Evolutionary conservation across 2,113 vertebrate genomes (phyloP).

Genomic region (Puffinus mauretanicus): DNA sequence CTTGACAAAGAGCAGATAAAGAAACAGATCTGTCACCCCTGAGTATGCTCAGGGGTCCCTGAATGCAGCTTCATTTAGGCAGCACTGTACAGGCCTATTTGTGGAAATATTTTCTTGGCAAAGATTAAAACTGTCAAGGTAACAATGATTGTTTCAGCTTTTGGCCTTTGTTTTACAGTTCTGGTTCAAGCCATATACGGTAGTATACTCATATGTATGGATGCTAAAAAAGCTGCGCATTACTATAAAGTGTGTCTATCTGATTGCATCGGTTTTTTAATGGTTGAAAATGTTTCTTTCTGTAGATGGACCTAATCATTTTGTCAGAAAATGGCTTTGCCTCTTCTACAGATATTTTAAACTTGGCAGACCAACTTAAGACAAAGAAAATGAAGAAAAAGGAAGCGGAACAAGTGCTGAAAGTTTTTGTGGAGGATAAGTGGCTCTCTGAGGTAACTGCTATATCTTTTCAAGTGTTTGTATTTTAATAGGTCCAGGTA

Average conservation of each 20-base stretch:
- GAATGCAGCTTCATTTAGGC: not conserved
- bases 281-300: constrained; percentile 9
- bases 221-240: not conserved
- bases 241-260: not conserved
- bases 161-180: not conserved
- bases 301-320: constrained; percentile 89
- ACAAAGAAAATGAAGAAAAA: constrained; percentile 93
- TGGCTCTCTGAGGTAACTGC: constrained; percentile 88
- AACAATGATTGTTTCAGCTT: not conserved
- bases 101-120: not conserved
- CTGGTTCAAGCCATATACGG: not conserved
- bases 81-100: not conserved
- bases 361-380: constrained; percentile 84
- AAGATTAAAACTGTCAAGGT: not conserved
- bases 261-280: not conserved
- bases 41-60: not conserved
- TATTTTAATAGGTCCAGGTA: not conserved
- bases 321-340: constrained; percentile 86
- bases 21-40: not conserved
- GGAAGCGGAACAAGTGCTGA: constrained; percentile 86
- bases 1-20: not conserved
- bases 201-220: not conserved
- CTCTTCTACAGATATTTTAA: constrained; percentile 90
- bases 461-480: not conserved
- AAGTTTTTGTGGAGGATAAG: constrained; percentile 87